A percentile compares a stretch with the other conserved stretches of the same genome.
These are phyloP conservation scores for Aricia artaxerxes DNA, from an alignment of 2,888 invertebrate genomes.

Conservation along the genomic window DNA sequence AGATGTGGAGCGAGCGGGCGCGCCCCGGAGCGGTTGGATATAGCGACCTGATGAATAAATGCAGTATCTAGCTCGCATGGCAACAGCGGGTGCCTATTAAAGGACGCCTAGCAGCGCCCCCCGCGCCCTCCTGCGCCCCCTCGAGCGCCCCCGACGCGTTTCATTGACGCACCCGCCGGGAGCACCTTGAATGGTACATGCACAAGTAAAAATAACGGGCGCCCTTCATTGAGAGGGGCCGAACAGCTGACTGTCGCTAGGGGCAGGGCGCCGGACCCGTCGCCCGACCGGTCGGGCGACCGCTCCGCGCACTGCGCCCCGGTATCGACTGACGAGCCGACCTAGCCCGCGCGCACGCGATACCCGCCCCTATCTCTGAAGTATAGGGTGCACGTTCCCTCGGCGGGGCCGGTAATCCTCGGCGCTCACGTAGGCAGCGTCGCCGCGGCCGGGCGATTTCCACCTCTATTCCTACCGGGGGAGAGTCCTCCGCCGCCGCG, in stretches of 20 bases:
- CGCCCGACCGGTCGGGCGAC: constrained; percentile 34
- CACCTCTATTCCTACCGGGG: constrained; percentile 4
- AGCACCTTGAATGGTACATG: constrained; percentile 37
- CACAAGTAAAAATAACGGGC: constrained; percentile 45
- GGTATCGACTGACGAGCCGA: constrained; percentile 45
- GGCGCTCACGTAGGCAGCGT: neutral
- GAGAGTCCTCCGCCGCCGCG: constrained; percentile 4
- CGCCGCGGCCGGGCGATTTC: constrained; percentile 29
- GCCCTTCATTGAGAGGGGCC: constrained; percentile 43
- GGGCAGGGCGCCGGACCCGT: constrained; percentile 42
- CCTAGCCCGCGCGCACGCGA: constrained; percentile 34
- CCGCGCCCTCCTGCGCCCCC: neutral
- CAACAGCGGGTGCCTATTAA: neutral
- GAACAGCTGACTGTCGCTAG: constrained; percentile 48
- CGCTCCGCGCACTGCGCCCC: constrained; percentile 47
- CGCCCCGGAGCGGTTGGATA: neutral
- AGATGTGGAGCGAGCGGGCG: neutral
- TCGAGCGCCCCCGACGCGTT: neutral
- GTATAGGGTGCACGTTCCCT: neutral
- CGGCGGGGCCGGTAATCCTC: neutral
- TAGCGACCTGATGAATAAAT: constrained; percentile 1
- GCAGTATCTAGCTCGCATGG: neutral
- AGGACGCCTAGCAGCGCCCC: neutral
- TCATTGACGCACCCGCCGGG: constrained; percentile 31
- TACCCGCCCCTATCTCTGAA: neutral